Base-by-base conservation (phyloP, 2,888 invertebrate species). In the Ernsta delagoae region DNA sequence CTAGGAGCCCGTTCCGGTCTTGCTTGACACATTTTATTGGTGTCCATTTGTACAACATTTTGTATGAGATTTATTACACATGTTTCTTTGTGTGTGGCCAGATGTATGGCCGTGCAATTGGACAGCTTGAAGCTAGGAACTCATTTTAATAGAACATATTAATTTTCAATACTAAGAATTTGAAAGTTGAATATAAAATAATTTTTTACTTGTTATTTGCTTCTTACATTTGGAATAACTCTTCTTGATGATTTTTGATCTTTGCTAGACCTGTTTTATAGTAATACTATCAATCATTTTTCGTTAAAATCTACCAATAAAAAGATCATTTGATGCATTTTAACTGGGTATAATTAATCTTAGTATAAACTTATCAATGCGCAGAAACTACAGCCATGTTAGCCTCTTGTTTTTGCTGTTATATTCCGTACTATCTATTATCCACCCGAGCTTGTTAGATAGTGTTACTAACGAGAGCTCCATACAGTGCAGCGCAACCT, bases 381-480 rank as follows among this genome's bases (percentile, higher is more conserved):
- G 12, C 50, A 16, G 6, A 50, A 50, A 50, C 8, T 12, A 50
- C 16, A 50, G 4, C 48, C 12, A 48, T n/a, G 48, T n/a, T 50
- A 50, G 50, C 7, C 16, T 50, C 16, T 50, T 50, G 16, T 36
- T 36, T 36, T 31, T 39, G 34, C 57, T 36, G 11, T 59, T 43
- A 12, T 54, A 60, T 60, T 31, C 60, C 41, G n/a, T 36, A 43
- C 36, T 61, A 56, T 54, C 61, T 57, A 61, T 24, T 61, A 67
- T 54, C 60, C 53, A n/a, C 4, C 9, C 53, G 7, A 50, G 67
- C 67, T 67, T 62, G 62, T 68, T 68, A 68, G 61, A 68, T 68
- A 68, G 67, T 68, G 67, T 68, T 68, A 62, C 68, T 68, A 68
- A 68, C 68, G 68, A 62, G 62, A 50, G 57, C 62, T 62, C 45